Evolutionary conservation across 2,888 invertebrate genomes (phyloP).

Genomic region (Isotomurus palustris): DNA sequence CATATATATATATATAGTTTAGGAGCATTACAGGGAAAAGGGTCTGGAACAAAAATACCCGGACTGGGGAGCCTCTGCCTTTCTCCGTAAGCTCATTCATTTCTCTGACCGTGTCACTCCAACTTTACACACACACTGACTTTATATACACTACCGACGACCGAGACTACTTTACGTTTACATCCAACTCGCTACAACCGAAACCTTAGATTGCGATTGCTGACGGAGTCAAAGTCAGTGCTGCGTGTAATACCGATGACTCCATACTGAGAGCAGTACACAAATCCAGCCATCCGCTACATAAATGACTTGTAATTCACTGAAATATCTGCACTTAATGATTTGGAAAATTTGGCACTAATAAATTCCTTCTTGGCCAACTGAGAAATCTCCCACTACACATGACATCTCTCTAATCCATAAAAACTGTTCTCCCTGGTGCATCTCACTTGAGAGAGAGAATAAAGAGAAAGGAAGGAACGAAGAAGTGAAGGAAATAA

Average conservation of each 20-base stretch:
- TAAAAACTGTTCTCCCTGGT: slow-evolving; percentile 3
- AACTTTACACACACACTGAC: too few relatives aligned
- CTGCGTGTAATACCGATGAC: slow-evolving; percentile 47
- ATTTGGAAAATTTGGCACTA: slow-evolving; percentile 48
- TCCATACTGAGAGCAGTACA: slow-evolving; percentile 46
- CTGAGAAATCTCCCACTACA: neutral
- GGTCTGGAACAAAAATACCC: too few relatives aligned
- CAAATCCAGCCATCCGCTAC: slow-evolving; percentile 47
- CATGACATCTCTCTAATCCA: slow-evolving; percentile 15
- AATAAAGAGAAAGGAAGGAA: neutral
- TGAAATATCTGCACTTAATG: slow-evolving; percentile 48
- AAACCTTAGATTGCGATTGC: too few relatives aligned
- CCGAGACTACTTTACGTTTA: too few relatives aligned
- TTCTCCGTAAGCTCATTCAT: too few relatives aligned
- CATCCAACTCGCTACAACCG: too few relatives aligned
- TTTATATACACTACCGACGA: too few relatives aligned
- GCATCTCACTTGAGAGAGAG: slow-evolving; percentile 12
- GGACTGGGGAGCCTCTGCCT: too few relatives aligned
- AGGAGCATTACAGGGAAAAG: too few relatives aligned
- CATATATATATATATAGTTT: neutral
- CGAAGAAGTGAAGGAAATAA: neutral
- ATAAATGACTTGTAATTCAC: slow-evolving; percentile 48
- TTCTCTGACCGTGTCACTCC: too few relatives aligned
- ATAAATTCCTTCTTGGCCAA: slow-evolving; percentile 47
- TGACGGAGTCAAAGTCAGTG: slow-evolving; percentile 47